A percentile compares a stretch with the other conserved stretches of the same genome.
phyloP scores from a whole-genome alignment of 1,140 invertebrate species.

The Oryzaephilus surinamensis region DNA sequence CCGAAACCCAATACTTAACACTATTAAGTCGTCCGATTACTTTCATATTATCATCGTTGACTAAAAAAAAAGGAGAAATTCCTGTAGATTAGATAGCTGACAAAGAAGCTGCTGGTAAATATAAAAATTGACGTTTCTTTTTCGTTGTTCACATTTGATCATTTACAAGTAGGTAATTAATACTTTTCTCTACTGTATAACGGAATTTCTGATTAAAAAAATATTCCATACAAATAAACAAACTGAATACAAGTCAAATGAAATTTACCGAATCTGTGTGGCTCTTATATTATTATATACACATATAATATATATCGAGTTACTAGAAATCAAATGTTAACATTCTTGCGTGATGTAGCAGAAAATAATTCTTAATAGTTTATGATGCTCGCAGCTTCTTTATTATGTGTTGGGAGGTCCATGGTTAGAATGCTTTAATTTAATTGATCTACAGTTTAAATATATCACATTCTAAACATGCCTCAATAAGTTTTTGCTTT shows the following conservation, averaged over 20 bases:
- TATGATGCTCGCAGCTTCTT: slow-evolving; percentile 29
- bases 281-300: too few relatives aligned
- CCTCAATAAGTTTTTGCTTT: slow-evolving; percentile 20
- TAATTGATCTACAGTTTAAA: slow-evolving; percentile 7
- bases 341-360: slow-evolving; percentile 29
- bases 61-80: too few relatives aligned
- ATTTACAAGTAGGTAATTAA: too few relatives aligned
- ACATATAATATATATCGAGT: slow-evolving; percentile 23
- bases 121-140: too few relatives aligned
- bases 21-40: too few relatives aligned
- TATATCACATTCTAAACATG: slow-evolving; percentile 16
- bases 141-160: too few relatives aligned
- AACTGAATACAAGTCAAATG: slow-evolving; percentile 18
- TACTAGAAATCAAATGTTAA: slow-evolving; percentile 31
- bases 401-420: slow-evolving; percentile 28
- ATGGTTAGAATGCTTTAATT: slow-evolving; percentile 13
- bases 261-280: slow-evolving; percentile 15
- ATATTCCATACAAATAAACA: slow-evolving; percentile 14
- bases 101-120: too few relatives aligned
- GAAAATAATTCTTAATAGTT: slow-evolving; percentile 31
- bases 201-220: slow-evolving; percentile 13
- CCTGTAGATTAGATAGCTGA: too few relatives aligned
- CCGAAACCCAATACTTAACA: too few relatives aligned
- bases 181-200: too few relatives aligned
- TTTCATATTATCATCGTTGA: too few relatives aligned